Conservation (phyloP, 2,113 vertebrate genomes). For the Cranoglanis bouderius region DNA sequence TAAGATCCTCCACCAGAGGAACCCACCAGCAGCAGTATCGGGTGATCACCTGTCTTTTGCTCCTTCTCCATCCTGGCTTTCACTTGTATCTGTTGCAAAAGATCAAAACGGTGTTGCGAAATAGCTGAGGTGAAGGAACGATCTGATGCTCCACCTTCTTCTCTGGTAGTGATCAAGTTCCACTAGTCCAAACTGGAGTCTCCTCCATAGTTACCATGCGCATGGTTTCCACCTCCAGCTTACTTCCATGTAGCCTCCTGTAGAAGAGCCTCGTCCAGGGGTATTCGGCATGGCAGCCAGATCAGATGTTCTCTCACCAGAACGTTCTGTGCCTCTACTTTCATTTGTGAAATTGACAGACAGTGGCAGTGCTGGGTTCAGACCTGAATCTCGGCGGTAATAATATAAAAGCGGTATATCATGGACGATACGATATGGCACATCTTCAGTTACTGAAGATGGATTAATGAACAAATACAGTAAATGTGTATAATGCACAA, state of each 20-base stretch:
- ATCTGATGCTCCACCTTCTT: neutral
- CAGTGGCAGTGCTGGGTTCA: neutral
- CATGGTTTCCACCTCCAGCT: neutral
- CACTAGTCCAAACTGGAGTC: neutral
- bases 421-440: too few relatives aligned
- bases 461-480: too few relatives aligned
- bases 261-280: neutral
- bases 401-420: too few relatives aligned
- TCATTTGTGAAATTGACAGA: neutral
- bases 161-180: neutral
- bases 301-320: neutral
- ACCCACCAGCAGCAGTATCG: neutral
- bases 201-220: neutral
- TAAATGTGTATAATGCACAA: too few relatives aligned
- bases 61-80: neutral
- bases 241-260: neutral
- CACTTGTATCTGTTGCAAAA: neutral
- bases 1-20: neutral
- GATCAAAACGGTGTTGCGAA: neutral
- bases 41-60: neutral
- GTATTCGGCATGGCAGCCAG: neutral
- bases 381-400: neutral
- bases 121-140: neutral
- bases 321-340: neutral
- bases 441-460: too few relatives aligned